A percentile compares a stretch with the other conserved stretches of the same genome.
Conservation (phyloP, 2,888 invertebrate genomes). For the Octonoba sinensis region DNA sequence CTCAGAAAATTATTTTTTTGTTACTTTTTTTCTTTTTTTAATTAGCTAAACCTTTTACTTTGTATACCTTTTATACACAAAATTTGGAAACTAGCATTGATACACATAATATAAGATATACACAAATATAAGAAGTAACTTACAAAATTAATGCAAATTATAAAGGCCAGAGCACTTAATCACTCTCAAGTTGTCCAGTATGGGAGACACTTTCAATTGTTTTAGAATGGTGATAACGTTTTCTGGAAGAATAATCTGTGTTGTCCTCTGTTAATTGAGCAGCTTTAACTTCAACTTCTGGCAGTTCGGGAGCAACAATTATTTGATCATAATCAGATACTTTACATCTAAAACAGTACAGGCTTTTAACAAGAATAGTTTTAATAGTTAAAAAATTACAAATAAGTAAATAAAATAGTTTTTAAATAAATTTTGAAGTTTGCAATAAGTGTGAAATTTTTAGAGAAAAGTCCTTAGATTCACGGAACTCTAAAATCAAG, state of each 20-base stretch:
- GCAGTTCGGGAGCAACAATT: slow-evolving; percentile 72
- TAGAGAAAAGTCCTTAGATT: background rate
- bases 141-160: background rate
- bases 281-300: slow-evolving; percentile 82
- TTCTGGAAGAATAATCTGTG: slow-evolving; percentile 91
- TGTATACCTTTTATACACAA: too few species aligned
- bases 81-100: background rate
- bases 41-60: too few species aligned
- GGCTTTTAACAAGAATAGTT: background rate
- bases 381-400: background rate
- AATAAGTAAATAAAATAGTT: background rate
- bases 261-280: slow-evolving; percentile 94
- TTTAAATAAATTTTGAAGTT: too few species aligned
- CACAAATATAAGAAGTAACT: background rate
- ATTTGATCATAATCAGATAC: slow-evolving; percentile 78
- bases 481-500: too few species aligned
- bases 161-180: slow-evolving; percentile 24
- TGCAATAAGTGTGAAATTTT: background rate
- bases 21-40: too few species aligned
- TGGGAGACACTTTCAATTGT: slow-evolving; percentile 53
- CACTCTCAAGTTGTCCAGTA: slow-evolving; percentile 55
- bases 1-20: too few species aligned
- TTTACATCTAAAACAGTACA: slow-evolving; percentile 47
- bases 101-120: background rate
- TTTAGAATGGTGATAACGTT: slow-evolving; percentile 87